Percentiles rank a stretch among this genome's conserved stretches.
These are phyloP conservation scores for Pelodytes ibericus DNA, from an alignment of 2,797 vertebrate genomes.

Conservation along the genomic window DNA sequence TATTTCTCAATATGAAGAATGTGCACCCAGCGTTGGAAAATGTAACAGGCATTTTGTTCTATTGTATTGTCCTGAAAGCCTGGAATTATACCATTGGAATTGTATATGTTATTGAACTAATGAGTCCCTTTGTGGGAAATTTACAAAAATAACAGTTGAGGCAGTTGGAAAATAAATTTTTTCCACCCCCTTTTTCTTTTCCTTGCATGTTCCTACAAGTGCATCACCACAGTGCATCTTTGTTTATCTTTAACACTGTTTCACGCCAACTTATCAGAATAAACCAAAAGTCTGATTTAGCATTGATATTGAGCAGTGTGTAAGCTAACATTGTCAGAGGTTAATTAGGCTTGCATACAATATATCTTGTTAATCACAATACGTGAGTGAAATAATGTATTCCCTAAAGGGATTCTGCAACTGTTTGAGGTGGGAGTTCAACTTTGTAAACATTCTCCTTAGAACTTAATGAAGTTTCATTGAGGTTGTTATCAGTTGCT, in stretches of 20 bases:
- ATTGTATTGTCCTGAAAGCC: neutral
- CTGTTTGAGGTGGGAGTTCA: neutral
- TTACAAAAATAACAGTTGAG: neutral
- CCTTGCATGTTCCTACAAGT: neutral
- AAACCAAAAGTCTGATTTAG: conserved; percentile 21
- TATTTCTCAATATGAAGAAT: conserved; percentile 1
- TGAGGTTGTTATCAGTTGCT: too few species aligned
- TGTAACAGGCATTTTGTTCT: neutral
- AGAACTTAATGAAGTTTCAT: too few species aligned
- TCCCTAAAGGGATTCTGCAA: neutral
- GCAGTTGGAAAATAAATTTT: neutral
- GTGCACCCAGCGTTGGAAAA: neutral
- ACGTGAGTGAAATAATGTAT: neutral
- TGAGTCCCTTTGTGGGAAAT: conserved; percentile 7
- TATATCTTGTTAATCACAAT: conserved; percentile 17
- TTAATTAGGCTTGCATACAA: conserved; percentile 26
- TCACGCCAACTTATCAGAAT: conserved; percentile 1
- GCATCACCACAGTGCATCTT: neutral
- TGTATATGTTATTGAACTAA: conserved; percentile 4
- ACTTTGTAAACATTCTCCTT: neutral
- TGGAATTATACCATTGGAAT: neutral
- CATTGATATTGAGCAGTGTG: conserved; percentile 36
- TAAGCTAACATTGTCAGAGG: conserved; percentile 18
- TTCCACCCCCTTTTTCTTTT: neutral
- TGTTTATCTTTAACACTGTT: neutral